phyloP scores from a whole-genome alignment of 2,888 invertebrate genomes.

The Dinocampus coccinellae region DNA sequence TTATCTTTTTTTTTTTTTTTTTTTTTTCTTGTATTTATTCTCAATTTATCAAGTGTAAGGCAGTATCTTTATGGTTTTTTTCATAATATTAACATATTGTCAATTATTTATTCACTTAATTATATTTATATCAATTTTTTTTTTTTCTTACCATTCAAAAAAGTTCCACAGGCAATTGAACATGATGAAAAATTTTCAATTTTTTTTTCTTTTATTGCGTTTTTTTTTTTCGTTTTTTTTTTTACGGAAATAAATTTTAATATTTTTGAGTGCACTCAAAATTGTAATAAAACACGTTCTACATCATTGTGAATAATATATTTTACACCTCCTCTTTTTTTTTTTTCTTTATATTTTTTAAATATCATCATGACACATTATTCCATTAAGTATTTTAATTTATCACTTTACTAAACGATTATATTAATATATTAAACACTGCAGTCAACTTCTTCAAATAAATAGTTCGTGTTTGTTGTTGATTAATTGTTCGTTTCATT shows the following conservation, averaged over 20 bases:
- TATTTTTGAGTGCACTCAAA: too few relatives aligned
- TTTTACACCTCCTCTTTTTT: neutral
- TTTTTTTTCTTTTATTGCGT: slow-evolving; percentile 9
- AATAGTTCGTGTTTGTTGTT: neutral
- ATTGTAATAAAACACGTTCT: too few relatives aligned
- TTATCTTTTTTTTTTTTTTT: neutral
- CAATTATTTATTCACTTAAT: neutral
- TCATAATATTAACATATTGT: neutral
- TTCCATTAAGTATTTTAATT: slow-evolving; percentile 4
- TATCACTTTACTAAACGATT: neutral
- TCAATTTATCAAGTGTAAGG: neutral
- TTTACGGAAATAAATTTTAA: neutral
- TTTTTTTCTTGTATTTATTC: neutral
- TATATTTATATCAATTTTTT: neutral
- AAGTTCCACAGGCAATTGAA: slow-evolving; percentile 76
- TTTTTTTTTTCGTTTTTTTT: neutral
- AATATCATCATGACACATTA: neutral
- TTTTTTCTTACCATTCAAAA: slow-evolving; percentile 73
- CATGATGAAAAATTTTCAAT: slow-evolving; percentile 65
- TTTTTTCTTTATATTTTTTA: neutral
- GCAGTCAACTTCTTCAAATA: slow-evolving; percentile 1
- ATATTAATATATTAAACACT: slow-evolving; percentile 14
- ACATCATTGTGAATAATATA: too few relatives aligned
- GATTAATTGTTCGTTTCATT: slow-evolving; percentile 7
- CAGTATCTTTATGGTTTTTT: neutral